Evolutionary conservation across 2,113 vertebrate species (phyloP).

Genomic region (Sardina pilchardus): DNA sequence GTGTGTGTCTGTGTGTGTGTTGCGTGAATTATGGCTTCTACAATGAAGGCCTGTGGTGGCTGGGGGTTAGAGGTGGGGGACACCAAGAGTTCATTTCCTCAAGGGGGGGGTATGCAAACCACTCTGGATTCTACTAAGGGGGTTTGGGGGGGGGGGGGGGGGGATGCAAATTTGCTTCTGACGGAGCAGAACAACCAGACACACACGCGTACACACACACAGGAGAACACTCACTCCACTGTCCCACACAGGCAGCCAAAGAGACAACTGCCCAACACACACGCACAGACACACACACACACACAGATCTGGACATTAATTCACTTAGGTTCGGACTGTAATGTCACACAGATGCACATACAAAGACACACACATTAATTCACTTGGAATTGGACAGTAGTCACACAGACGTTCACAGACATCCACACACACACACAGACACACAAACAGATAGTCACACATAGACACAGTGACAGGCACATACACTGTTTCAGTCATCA

Average conservation of each 20-base stretch:
- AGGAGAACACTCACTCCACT: background rate
- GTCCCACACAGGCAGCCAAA: background rate
- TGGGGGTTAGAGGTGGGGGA: background rate
- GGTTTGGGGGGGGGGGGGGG: background rate
- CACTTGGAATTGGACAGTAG: too few species aligned
- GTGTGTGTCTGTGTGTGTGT: too few species aligned
- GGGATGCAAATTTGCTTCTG: background rate
- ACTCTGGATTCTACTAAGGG: background rate
- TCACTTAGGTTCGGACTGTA: background rate
- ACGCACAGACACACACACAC: background rate
- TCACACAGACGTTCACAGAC: background rate
- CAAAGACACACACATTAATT: background rate
- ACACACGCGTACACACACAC: background rate
- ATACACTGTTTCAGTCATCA: background rate
- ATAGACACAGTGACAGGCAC: background rate
- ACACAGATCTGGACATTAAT: background rate
- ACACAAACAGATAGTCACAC: background rate
- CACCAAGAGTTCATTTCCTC: background rate
- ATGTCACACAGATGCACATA: background rate
- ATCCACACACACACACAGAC: background rate
- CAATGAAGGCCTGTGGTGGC: background rate
- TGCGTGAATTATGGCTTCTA: background rate
- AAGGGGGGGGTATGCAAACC: background rate
- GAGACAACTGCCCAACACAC: background rate
- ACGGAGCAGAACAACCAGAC: background rate